phyloP scores from a whole-genome alignment of 2,797 vertebrate genomes.

The Malurus leucopterus region DNA sequence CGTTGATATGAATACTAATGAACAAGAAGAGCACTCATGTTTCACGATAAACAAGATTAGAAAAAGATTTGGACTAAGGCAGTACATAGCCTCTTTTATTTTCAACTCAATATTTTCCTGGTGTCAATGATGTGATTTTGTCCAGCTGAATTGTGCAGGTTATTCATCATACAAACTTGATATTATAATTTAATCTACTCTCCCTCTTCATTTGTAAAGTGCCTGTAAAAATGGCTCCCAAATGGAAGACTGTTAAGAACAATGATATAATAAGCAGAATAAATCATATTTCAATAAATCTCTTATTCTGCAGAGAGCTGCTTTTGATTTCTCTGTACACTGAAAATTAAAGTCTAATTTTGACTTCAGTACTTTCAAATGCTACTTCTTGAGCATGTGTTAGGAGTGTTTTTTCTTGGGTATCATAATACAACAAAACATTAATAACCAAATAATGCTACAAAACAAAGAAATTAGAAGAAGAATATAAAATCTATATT shows the following conservation, averaged over 20 bases:
- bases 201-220: conserved; percentile 19
- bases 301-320: neutral
- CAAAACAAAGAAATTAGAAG: neutral
- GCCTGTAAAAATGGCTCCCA: conserved; percentile 1
- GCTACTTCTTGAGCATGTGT: neutral
- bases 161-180: conserved; percentile 9
- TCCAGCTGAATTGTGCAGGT: conserved; percentile 1
- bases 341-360: neutral
- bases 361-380: neutral
- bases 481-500: neutral
- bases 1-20: neutral
- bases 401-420: neutral
- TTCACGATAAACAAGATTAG: neutral
- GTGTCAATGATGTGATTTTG: neutral
- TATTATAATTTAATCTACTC: conserved; percentile 28
- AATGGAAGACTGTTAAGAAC: neutral
- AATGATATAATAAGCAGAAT: neutral
- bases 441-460: neutral
- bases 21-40: neutral
- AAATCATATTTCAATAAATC: neutral
- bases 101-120: neutral
- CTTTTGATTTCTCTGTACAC: neutral
- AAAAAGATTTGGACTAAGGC: neutral
- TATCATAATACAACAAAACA: neutral
- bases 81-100: neutral